Conservation (phyloP, 2,797 vertebrate genomes). For the Staurois parvus region DNA sequence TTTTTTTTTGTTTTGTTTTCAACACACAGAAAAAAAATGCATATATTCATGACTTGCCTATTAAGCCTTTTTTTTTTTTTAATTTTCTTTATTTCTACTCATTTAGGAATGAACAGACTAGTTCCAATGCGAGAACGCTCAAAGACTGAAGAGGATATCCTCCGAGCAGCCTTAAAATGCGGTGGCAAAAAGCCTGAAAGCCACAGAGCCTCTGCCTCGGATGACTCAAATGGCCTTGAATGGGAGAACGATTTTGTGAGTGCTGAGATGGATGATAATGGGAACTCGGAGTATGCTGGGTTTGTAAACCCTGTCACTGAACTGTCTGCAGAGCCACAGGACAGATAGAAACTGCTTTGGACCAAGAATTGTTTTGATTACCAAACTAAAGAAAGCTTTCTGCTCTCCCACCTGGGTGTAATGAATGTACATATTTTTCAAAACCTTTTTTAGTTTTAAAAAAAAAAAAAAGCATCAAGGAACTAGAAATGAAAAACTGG, state of each 20-base stretch:
- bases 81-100: not conserved
- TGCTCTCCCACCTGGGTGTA: conserved; percentile 10
- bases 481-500: conserved; percentile 47
- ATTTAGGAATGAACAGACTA: conserved; percentile 88
- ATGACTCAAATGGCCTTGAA: conserved; percentile 92
- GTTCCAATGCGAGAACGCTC: conserved; percentile 90
- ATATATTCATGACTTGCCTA: no score
- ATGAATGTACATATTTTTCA: conserved; percentile 59
- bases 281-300: conserved; percentile 86
- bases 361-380: conserved; percentile 18
- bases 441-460: conserved; percentile 37
- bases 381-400: conserved; percentile 58
- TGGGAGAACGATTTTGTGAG: conserved; percentile 98
- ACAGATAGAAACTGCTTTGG: conserved; percentile 71
- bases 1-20: not conserved
- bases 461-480: not conserved
- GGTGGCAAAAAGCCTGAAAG: conserved; percentile 78
- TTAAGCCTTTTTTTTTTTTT: not conserved
- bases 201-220: conserved; percentile 86
- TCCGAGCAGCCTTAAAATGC: conserved; percentile 85
- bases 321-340: conserved; percentile 76
- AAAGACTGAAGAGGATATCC: conserved; percentile 94
- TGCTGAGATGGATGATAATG: conserved; percentile 84
- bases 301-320: conserved; percentile 92
- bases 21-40: no score